These are phyloP conservation scores for Antheraea assamensis DNA, from an alignment of 2,888 invertebrate genomes.

Conservation along the genomic window DNA sequence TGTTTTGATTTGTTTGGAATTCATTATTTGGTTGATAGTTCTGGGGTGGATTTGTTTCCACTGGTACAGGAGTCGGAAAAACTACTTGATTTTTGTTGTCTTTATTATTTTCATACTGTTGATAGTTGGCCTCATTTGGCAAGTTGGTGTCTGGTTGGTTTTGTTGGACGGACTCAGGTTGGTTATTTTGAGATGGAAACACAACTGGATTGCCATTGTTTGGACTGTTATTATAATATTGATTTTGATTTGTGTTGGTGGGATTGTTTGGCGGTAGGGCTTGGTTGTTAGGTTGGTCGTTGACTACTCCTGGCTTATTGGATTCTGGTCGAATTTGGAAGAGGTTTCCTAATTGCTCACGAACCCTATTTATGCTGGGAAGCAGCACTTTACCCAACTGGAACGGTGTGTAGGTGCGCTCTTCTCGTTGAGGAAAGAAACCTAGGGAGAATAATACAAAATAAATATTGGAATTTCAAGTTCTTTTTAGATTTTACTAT, in stretches of 20 bases:
- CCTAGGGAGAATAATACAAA: constrained; percentile 38
- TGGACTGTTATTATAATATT: background rate
- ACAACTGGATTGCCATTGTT: background rate
- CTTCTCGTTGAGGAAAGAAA: constrained; percentile 51
- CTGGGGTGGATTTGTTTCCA: background rate
- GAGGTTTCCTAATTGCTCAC: constrained; percentile 37
- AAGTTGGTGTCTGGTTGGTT: background rate
- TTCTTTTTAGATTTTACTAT: background rate
- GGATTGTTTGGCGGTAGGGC: background rate
- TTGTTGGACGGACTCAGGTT: background rate
- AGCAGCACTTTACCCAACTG: constrained; percentile 33
- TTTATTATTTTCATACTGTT: constrained; percentile 7
- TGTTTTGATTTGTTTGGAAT: constrained; percentile 37
- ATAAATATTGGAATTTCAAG: background rate
- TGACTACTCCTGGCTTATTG: constrained; percentile 1
- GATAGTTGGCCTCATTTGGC: constrained; percentile 2
- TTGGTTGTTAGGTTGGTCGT: background rate
- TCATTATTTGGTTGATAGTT: background rate
- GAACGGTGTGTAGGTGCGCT: constrained; percentile 37
- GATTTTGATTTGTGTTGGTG: background rate
- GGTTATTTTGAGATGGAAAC: background rate
- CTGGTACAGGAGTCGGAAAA: constrained; percentile 6
- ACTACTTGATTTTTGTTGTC: constrained; percentile 4
- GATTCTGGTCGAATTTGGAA: constrained; percentile 4
- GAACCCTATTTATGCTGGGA: constrained; percentile 39